phyloP scores from a whole-genome alignment of 2,888 invertebrate genomes.

The Eristalinus sepulchralis region DNA sequence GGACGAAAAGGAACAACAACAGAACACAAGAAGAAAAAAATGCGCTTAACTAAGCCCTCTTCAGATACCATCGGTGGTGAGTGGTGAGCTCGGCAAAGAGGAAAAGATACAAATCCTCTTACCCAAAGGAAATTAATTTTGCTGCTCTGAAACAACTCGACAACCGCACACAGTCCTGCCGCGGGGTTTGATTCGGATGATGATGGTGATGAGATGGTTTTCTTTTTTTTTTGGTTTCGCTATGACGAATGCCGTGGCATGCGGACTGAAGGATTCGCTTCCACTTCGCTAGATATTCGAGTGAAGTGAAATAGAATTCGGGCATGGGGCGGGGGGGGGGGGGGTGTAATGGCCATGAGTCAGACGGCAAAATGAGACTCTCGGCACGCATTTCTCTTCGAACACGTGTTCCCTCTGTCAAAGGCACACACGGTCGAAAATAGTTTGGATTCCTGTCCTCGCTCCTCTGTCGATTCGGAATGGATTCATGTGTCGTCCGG shows the following conservation, averaged over 20 bases:
- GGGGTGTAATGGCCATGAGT: not conserved
- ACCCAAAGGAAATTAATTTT: slow-evolving; percentile 60
- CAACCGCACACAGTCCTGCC: not conserved
- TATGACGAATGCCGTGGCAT: slow-evolving; percentile 12
- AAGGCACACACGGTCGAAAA: slow-evolving; percentile 51
- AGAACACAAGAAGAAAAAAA: not conserved
- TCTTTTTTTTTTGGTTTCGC: not conserved
- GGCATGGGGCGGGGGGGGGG: not conserved
- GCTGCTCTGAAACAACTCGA: slow-evolving; percentile 31
- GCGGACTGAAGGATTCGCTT: slow-evolving; percentile 27
- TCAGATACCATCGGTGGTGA: slow-evolving; percentile 32
- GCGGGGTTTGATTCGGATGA: not conserved
- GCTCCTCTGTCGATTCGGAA: not conserved
- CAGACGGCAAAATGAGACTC: slow-evolving; percentile 11
- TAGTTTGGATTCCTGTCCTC: slow-evolving; percentile 48
- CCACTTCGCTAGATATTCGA: slow-evolving; percentile 19
- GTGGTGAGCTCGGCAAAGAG: not conserved
- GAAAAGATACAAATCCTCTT: slow-evolving; percentile 56
- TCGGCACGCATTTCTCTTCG: not conserved
- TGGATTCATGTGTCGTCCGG: not conserved
- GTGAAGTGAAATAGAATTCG: slow-evolving; percentile 7
- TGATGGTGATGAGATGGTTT: not conserved
- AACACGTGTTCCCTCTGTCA: slow-evolving; percentile 61
- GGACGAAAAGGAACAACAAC: not conserved
- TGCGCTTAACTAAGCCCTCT: not conserved